Evolutionary conservation across 2,888 invertebrate genomes (phyloP).

Genomic region (Drosophila barbarae): DNA sequence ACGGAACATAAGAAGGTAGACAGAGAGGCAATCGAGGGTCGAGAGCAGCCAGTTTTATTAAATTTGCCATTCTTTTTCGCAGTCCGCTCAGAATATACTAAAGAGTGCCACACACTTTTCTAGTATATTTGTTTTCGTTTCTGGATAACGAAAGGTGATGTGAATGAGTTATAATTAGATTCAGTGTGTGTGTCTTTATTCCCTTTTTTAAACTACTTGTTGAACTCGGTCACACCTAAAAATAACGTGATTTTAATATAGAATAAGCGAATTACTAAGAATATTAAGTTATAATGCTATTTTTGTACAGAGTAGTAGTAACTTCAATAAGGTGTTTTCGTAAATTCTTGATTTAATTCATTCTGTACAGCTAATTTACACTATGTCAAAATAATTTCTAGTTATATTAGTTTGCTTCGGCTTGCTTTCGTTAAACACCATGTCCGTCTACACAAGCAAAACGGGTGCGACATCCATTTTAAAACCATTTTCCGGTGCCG

Average conservation of each 20-base stretch:
- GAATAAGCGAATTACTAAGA: not conserved
- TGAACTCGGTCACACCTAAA: not conserved
- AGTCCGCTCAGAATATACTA: too few relatives aligned
- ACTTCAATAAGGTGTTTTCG: not conserved
- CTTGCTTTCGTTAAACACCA: slow-evolving; percentile 26
- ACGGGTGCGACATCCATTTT: slow-evolving; percentile 76
- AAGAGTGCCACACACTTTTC: too few relatives aligned
- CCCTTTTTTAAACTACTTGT: not conserved
- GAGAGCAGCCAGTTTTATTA: too few relatives aligned
- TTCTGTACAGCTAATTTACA: not conserved
- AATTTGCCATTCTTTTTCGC: too few relatives aligned
- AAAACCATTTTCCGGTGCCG: slow-evolving; percentile 69
- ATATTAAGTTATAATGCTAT: not conserved
- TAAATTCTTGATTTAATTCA: not conserved
- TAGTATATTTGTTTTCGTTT: too few relatives aligned
- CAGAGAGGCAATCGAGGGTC: too few relatives aligned
- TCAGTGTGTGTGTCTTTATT: not conserved
- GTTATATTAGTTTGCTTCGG: not conserved
- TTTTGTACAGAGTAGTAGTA: not conserved
- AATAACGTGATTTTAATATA: not conserved
- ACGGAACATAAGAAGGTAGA: too few relatives aligned
- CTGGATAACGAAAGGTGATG: too few relatives aligned
- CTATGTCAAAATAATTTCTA: too few relatives aligned
- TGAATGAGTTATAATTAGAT: not conserved
- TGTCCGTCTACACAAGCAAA: slow-evolving; percentile 76